Conservation (phyloP, 2,797 vertebrate genomes). For the Diglossa cyanea region DNA sequence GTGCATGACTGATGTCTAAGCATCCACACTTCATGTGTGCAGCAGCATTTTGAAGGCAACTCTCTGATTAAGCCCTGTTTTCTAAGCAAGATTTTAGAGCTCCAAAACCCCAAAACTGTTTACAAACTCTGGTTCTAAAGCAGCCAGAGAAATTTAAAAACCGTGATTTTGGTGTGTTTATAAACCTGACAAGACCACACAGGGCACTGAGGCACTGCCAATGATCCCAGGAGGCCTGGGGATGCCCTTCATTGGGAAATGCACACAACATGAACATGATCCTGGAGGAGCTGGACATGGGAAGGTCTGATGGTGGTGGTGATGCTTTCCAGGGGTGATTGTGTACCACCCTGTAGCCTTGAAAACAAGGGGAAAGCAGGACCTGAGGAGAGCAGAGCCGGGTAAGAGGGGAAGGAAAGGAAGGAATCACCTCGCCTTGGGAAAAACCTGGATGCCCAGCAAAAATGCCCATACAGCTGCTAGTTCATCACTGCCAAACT, state of each 20-base stretch:
- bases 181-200: not conserved
- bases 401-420: not conserved
- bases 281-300: not conserved
- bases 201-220: too few relatives aligned
- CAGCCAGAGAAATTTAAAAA: not conserved
- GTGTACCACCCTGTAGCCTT: not conserved
- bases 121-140: not conserved
- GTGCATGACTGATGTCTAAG: not conserved
- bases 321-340: not conserved
- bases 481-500: not conserved
- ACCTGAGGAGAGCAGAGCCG: not conserved
- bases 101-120: not conserved
- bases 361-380: not conserved
- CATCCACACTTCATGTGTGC: fast-evolving
- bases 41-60: not conserved
- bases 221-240: not conserved
- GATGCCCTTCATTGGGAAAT: not conserved
- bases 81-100: not conserved
- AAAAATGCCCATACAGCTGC: not conserved
- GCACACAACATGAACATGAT: not conserved
- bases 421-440: not conserved
- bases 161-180: not conserved
- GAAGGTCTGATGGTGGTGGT: not conserved
- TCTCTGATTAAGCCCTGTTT: not conserved
- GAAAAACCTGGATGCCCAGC: not conserved